Evolutionary conservation across 2,888 invertebrate genomes (phyloP), one percentile per base, ranked within the genome.

Genomic region (Lepidocyrtoides sp.): DNA sequence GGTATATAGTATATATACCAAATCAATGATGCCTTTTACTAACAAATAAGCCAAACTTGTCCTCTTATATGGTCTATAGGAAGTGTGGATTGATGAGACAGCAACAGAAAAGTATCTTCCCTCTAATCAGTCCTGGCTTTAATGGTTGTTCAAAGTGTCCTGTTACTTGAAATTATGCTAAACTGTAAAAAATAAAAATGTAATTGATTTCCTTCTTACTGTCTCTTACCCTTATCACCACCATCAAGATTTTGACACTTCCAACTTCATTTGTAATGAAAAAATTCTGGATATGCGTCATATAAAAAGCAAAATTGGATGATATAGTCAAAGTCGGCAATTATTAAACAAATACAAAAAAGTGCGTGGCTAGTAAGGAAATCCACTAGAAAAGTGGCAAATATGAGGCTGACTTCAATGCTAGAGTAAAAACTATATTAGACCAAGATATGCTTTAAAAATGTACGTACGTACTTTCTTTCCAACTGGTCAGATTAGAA

Each of bases 141-240:
- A 48, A 87, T 29, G 77, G 63, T 36, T 60, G 48, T 48, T 88
- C 54, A 17, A 81, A n/a, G n/a, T 81, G 88, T 69, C 20, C 41
- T 51, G 12, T 77, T n/a, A n/a, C n/a, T n/a, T n/a, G n/a, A n/a
- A n/a, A n/a, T 88, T 81, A 81, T 88, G 88, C 69, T 69, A 82
- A 81, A 81, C 69, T 81, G 77, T 60, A 75, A 23, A 75, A 75
- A 51, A 60, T 75, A 85, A 75, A 75, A 75, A 85, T 54, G 48
- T 48, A 84, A 84, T 69, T 84, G 84, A 36, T 44, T 60, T 32
- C 32, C 20, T 77, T 14, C 7, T 8, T 23, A n/a, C n/a, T n/a
- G n/a, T n/a, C n/a, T n/a, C n/a, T n/a, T n/a, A n/a, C n/a, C n/a
- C n/a, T n/a, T n/a, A n/a, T n/a, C n/a, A n/a, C n/a, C n/a, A n/a